phyloP scores from a whole-genome alignment of 2,888 invertebrate species.

The Oscheius sp. region DNA sequence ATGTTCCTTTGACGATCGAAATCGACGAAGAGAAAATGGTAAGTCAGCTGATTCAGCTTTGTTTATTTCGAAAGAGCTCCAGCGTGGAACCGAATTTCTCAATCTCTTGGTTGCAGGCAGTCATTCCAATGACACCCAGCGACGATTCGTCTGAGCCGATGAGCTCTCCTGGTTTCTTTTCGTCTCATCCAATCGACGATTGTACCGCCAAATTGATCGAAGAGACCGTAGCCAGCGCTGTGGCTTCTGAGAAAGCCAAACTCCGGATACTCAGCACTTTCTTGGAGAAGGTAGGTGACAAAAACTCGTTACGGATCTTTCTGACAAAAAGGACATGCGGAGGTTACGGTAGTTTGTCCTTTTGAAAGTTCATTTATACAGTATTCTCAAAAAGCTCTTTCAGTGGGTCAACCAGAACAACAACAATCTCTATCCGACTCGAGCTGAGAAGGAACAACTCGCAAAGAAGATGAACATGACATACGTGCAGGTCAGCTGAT shows the following conservation, averaged over 20 bases:
- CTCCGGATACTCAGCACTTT: constrained; percentile 21
- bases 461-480: constrained; percentile 37
- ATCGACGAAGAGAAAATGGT: constrained; percentile 19
- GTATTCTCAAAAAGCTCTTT: background rate
- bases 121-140: constrained; percentile 14
- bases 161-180: constrained; percentile 8
- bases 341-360: constrained; percentile 8
- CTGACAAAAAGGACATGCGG: background rate
- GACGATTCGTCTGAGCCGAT: constrained; percentile 7
- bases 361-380: background rate
- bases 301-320: constrained; percentile 9
- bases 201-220: constrained; percentile 6
- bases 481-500: constrained; percentile 39
- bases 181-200: constrained; percentile 1
- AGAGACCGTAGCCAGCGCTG: constrained; percentile 33
- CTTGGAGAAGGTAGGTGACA: constrained; percentile 23
- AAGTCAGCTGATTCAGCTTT: constrained; percentile 3
- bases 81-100: too few species aligned
- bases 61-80: too few species aligned
- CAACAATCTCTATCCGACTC: constrained; percentile 46
- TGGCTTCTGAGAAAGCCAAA: constrained; percentile 32
- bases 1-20: constrained; percentile 7
- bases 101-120: background rate
- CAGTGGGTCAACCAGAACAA: constrained; percentile 33
- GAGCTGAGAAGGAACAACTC: constrained; percentile 44